These are phyloP conservation scores for Drosophila peninsularis DNA, from an alignment of 2,888 invertebrate species.

Conservation along the genomic window DNA sequence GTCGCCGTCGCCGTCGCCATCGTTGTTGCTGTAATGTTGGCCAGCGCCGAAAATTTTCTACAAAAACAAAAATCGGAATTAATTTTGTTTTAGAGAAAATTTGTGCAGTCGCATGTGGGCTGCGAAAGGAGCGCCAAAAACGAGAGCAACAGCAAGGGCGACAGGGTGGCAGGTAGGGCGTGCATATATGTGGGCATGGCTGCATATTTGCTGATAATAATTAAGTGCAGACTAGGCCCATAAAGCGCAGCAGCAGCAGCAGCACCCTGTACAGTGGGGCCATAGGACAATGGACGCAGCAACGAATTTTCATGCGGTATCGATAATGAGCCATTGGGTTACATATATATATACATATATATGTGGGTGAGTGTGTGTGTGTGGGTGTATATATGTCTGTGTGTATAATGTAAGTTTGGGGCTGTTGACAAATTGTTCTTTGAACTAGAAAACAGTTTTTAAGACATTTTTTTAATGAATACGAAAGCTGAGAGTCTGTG, in stretches of 20 bases:
- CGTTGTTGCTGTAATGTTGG: slow-evolving; percentile 66
- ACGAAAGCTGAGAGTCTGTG: too few relatives aligned
- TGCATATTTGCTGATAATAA: slow-evolving; percentile 84
- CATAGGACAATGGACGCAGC: slow-evolving; percentile 16
- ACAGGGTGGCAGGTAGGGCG: neutral
- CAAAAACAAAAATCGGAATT: slow-evolving; percentile 83
- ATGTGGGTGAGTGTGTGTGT: neutral
- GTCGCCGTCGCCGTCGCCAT: slow-evolving; percentile 29
- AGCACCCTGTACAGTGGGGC: slow-evolving; percentile 42
- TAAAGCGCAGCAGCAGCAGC: slow-evolving; percentile 57
- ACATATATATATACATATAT: slow-evolving; percentile 1
- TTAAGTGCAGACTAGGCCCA: slow-evolving; percentile 82
- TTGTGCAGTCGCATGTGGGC: slow-evolving; percentile 71
- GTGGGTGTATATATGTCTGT: neutral
- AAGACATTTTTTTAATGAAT: too few relatives aligned
- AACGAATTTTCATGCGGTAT: slow-evolving; percentile 64
- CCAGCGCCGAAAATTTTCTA: slow-evolving; percentile 76
- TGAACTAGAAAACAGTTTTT: slow-evolving; percentile 35
- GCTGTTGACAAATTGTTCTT: slow-evolving; percentile 41
- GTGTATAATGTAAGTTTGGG: slow-evolving; percentile 4
- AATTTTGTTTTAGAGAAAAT: slow-evolving; percentile 84
- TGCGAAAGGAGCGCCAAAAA: slow-evolving; percentile 13
- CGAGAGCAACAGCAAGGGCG: slow-evolving; percentile 15
- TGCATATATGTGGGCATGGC: slow-evolving; percentile 35
- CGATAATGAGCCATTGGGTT: slow-evolving; percentile 72